Percentiles rank a stretch among this genome's conserved stretches.
phyloP scores from a whole-genome alignment of 35 echinoderm and acorn worm species.

The Ophiothrix spiculata region DNA sequence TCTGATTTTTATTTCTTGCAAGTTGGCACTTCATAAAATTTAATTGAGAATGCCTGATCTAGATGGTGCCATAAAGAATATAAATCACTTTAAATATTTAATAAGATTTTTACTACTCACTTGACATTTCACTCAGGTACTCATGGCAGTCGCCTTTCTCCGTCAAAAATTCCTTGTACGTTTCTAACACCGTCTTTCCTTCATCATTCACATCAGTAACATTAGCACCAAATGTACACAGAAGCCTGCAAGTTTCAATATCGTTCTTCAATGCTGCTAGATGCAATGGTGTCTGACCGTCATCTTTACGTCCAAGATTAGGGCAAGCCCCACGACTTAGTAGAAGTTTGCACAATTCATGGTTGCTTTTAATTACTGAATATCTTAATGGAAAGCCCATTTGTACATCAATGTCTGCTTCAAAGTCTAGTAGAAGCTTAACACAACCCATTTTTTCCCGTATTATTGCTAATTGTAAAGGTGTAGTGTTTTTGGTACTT shows the following conservation, averaged over 20 bases:
- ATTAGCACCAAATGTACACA: conserved; percentile 60
- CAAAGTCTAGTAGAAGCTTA: conserved; percentile 40
- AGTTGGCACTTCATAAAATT: no score
- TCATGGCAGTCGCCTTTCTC: conserved; percentile 12
- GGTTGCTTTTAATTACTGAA: conserved; percentile 62
- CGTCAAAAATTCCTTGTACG: conserved; percentile 21
- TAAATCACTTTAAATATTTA: no score
- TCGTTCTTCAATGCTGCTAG: conserved; percentile 62
- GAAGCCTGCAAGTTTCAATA: conserved; percentile 34
- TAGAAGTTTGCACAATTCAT: conserved; percentile 18
- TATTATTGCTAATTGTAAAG: conserved; percentile 70
- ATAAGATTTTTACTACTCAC: no score
- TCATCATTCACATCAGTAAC: conserved; percentile 43
- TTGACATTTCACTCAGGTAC: conserved; percentile 17
- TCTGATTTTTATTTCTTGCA: no score
- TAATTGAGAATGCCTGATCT: no score
- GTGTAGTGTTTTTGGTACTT: conserved; percentile 61
- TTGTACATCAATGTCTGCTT: conserved; percentile 62
- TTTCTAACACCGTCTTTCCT: conserved; percentile 36
- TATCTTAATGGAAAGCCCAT: conserved; percentile 61
- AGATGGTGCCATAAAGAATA: no score
- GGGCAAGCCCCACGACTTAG: conserved; percentile 45
- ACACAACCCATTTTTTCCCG: conserved; percentile 53
- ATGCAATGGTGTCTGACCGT: conserved; percentile 64
- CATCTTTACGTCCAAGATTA: conserved; percentile 58